Conservation (phyloP, 2,797 vertebrate genomes). For the Setipinna tenuifilis region DNA sequence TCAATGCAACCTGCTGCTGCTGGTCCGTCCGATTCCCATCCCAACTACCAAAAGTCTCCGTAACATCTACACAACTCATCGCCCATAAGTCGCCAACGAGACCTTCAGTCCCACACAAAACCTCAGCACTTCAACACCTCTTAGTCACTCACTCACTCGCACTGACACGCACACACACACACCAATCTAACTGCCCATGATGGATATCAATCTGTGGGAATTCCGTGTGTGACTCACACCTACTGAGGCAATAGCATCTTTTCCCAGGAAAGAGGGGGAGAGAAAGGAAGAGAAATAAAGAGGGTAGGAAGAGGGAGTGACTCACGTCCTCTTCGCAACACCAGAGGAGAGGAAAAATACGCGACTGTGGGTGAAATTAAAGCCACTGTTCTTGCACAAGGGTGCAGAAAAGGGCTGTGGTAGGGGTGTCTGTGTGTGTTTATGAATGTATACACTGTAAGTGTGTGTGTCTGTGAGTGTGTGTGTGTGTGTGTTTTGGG, state of each 20-base stretch:
- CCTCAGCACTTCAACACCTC: too few relatives aligned
- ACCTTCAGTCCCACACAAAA: too few relatives aligned
- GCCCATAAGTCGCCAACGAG: not conserved
- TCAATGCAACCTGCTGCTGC: not conserved
- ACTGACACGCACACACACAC: not conserved
- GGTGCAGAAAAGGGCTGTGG: not conserved
- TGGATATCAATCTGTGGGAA: not conserved
- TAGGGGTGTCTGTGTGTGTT: not conserved
- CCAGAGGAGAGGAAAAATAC: constrained; percentile 20
- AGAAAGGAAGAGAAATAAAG: not conserved
- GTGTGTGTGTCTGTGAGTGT: not conserved
- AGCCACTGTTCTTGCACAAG: not conserved
- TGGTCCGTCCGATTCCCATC: not conserved
- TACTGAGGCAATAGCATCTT: constrained; percentile 8
- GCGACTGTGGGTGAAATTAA: not conserved
- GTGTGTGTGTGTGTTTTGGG: not conserved
- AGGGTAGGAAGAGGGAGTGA: not conserved
- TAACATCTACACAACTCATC: not conserved
- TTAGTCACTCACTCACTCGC: not conserved
- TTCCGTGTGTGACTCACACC: not conserved
- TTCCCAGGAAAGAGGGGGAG: constrained; percentile 11
- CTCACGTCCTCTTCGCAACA: not conserved
- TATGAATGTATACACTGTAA: not conserved
- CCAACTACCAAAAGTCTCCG: not conserved
- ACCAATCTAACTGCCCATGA: not conserved